Evolutionary conservation across 2,888 invertebrate species (phyloP), one percentile per base, ranked within the genome.

Genomic region (Drosophila niveifrons): DNA sequence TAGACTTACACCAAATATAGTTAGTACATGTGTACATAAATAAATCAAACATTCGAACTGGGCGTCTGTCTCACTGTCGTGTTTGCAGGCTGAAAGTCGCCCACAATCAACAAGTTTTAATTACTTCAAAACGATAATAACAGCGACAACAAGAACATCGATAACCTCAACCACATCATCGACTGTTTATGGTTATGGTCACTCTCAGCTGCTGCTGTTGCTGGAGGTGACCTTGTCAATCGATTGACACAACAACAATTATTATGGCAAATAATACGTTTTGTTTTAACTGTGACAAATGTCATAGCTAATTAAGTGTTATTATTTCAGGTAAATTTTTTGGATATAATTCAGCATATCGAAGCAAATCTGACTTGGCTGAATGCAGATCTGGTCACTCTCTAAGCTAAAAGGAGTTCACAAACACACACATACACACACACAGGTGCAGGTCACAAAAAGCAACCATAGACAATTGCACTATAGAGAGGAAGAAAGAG

Each of bases 31-130:
- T 46, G 7, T 6, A 41, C 13, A 41, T 41, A 56, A 63, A 86
- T 86, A 83, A 78, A 81, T 82, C 79, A 78, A 72, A 75, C 67
- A 47, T 58, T 48, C 36, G 65, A 61, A 61, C 61, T 72, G 68
- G 65, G 62, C 75, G 62, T 65, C 52, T 36, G 52, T 63, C 43
- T 17, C 7, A n/a, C 47, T 56, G 7, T 6, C 39, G 28, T 51
- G 28, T 43, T 55, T 47, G 43, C 43, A 46, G 46, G 36, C 34
- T 36, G 56, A 57, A 18, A 36, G 15, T 69, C 59, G 66, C 87
- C 82, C 75, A 87, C 87, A 81, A 81, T 87, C 87, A 82, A 82
- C 82, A 82, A 82, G 87, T 82, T 81, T 81, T 87, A 84, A 82
- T 87, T 87, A 70, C 71, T 61, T 51, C 47, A 59, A 61, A 75